A percentile compares a stretch with the other conserved stretches of the same genome.
These are phyloP conservation scores for Eretmocerus hayati DNA, from an alignment of 2,888 invertebrate species.

Conservation along the genomic window DNA sequence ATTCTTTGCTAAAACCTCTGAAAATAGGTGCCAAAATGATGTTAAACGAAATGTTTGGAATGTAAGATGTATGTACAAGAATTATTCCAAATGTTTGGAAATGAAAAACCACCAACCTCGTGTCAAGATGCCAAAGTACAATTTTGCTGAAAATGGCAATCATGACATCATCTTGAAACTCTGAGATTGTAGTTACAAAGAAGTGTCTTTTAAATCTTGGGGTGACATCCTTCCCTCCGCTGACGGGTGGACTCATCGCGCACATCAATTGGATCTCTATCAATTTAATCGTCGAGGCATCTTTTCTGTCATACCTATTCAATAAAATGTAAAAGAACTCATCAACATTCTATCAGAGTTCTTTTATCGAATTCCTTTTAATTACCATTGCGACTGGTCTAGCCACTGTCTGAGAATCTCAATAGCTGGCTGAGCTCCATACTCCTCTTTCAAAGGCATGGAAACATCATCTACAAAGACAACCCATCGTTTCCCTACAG, in stretches of 20 bases:
- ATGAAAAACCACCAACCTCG: slow-evolving; percentile 66
- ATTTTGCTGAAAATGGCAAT: slow-evolving; percentile 82
- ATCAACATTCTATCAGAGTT: no score
- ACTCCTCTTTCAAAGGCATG: slow-evolving; percentile 84
- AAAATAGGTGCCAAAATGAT: no score
- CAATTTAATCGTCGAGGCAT: slow-evolving; percentile 67
- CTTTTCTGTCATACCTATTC: slow-evolving; percentile 68
- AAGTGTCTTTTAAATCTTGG: slow-evolving; percentile 83
- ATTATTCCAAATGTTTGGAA: no score
- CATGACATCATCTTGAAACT: slow-evolving; percentile 80
- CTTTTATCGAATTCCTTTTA: no score
- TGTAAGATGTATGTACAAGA: no score
- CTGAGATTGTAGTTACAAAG: slow-evolving; percentile 76
- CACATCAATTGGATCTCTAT: slow-evolving; percentile 72
- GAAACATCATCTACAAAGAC: slow-evolving; percentile 95
- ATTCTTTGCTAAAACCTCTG: slow-evolving; percentile 84
- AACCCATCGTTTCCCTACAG: slow-evolving; percentile 80
- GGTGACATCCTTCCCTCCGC: slow-evolving; percentile 76
- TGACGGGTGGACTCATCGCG: slow-evolving; percentile 76
- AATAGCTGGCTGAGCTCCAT: slow-evolving; percentile 91
- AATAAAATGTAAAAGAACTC: neutral
- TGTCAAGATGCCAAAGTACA: slow-evolving; percentile 90
- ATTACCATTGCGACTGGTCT: slow-evolving; percentile 77
- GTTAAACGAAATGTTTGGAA: no score
- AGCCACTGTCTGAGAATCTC: slow-evolving; percentile 85